Evolutionary conservation across 2,113 vertebrate species (phyloP), one percentile per base, ranked within the genome.

Genomic region (Melierax canorus): DNA sequence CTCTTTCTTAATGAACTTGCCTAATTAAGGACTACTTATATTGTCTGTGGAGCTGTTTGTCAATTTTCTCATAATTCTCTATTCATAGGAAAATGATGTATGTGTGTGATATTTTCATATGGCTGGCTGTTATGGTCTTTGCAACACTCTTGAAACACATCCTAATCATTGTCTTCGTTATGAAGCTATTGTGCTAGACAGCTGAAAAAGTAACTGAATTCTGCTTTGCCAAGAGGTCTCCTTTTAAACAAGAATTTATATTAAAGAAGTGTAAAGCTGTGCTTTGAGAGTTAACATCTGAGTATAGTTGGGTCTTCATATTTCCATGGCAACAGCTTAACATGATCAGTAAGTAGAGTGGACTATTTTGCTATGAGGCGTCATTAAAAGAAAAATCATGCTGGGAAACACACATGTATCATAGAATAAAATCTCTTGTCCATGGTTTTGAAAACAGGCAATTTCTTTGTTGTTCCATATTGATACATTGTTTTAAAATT

Each of bases 321-420:
- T 97, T 96, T 92, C 97, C 95, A 97, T 97, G 96, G 97, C 89
- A 97, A 97, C 97, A 94, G 89, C 91, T 97, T 97, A 97, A 92
- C 94, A 97, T 96, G 97, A 97, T 96, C 95, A 95, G 94, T 92
- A 95, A 97, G 91, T 38, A 69, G 95, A 94, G 84, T 94, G 96
- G 96, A 97, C 97, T 95, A 66, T 94, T 96, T 95, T 96, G 89
- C 95, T 96, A 51, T 79, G 77, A 97, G 92, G 80, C 15, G 16
- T 96, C 96, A 96, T 96, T 96, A 96, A 79, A 84, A 84, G 86
- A 78, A 92, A 94, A 86, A 89, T 91, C 93, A 93, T 26, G 43
- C 79, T 94, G 88, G 41, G 92, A 94, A 90, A 95, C 92, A 96
- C 86, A 91, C 21, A 69, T 85, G 83, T 92, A 91, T 96, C 91